Conservation (phyloP, 2,113 vertebrate genomes). For the Vidua chalybeata region DNA sequence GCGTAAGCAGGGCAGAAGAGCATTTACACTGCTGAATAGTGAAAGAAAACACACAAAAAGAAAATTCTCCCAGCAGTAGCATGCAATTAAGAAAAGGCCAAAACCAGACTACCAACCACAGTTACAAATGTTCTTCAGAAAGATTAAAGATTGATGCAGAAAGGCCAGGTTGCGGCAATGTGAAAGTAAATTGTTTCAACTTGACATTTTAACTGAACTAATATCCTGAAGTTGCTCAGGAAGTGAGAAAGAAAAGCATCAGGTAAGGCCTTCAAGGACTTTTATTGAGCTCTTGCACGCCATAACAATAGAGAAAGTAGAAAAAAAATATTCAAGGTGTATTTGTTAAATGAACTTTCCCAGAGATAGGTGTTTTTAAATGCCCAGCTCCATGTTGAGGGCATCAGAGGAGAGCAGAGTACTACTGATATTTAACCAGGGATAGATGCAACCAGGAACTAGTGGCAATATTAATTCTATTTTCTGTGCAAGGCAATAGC, state of each 20-base stretch:
- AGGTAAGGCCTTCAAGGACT: not conserved
- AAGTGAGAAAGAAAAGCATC: not conserved
- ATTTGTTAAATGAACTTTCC: not conserved
- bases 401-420: not conserved
- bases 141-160: not conserved
- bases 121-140: not conserved
- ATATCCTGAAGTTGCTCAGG: not conserved
- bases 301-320: not conserved
- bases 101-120: not conserved
- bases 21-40: not conserved
- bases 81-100: constrained; percentile 21
- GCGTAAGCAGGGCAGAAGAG: not conserved
- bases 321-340: not conserved
- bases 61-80: not conserved
- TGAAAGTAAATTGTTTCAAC: constrained; percentile 22
- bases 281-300: not conserved
- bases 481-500: not conserved
- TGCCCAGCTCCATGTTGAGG: not conserved
- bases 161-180: not conserved
- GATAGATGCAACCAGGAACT: not conserved
- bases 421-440: not conserved
- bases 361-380: not conserved
- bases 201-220: constrained; percentile 20
- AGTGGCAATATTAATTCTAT: not conserved
- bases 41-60: not conserved